Evolutionary conservation across 2,797 vertebrate species (phyloP).

Genomic region (Sarcoramphus papa): DNA sequence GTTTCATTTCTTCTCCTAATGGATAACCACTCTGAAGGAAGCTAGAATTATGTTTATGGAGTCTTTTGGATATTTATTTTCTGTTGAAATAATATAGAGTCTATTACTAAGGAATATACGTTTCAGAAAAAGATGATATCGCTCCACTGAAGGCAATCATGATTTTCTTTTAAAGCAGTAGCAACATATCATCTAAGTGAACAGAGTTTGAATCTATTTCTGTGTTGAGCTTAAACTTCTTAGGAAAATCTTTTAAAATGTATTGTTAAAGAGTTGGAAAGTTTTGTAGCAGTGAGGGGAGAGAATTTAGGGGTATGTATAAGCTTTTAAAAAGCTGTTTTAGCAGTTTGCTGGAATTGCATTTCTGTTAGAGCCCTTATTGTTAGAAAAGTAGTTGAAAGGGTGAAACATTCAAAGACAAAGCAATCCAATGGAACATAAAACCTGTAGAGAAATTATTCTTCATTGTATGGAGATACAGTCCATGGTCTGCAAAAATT

Average conservation of each 20-base stretch:
- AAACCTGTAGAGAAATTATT: neutral
- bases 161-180: neutral
- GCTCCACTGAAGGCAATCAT: neutral
- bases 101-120: neutral
- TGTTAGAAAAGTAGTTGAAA: neutral
- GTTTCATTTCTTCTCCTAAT: slow-evolving; percentile 2
- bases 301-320: neutral
- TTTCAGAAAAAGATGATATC: neutral
- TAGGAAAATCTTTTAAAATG: neutral
- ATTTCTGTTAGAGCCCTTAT: neutral
- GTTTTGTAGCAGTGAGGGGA: neutral
- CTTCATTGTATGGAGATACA: neutral
- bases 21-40: slow-evolving; percentile 33
- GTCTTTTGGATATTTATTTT: slow-evolving; percentile 52
- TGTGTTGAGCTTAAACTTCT: neutral
- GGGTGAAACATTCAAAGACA: neutral
- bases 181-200: neutral
- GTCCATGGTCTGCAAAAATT: neutral
- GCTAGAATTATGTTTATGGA: slow-evolving; percentile 52
- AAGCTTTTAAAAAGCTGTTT: neutral
- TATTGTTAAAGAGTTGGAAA: neutral
- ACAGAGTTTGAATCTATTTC: neutral
- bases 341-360: neutral
- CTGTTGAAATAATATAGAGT: slow-evolving; percentile 13
- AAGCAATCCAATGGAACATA: neutral